These are phyloP conservation scores for Encarsia formosa DNA, from an alignment of 2,888 invertebrate genomes.

Conservation along the genomic window DNA sequence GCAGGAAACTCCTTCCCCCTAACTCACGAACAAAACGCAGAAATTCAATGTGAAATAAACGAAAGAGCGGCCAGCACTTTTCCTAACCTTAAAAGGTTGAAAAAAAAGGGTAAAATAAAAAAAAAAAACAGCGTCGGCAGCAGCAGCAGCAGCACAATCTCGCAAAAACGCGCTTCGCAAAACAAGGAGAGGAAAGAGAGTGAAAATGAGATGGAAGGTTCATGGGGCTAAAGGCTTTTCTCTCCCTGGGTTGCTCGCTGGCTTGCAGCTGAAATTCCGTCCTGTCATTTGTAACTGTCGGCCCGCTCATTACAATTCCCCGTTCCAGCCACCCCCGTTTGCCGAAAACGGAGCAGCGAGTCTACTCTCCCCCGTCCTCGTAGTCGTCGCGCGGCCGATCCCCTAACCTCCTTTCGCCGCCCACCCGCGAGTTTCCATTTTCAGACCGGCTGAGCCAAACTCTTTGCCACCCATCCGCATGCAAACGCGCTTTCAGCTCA, in stretches of 20 bases:
- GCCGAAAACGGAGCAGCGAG: conserved; percentile 16
- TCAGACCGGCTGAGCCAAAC: conserved; percentile 13
- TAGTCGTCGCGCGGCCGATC: conserved; percentile 22
- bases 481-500: conserved; percentile 24
- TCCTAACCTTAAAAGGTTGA: no score
- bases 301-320: conserved; percentile 53
- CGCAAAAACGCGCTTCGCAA: conserved; percentile 23
- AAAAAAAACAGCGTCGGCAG: conserved; percentile 7
- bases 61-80: conserved; percentile 1
- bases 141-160: conserved; percentile 18
- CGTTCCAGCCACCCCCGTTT: no score
- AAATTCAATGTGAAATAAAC: conserved; percentile 12
- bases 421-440: conserved; percentile 9
- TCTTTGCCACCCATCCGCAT: conserved; percentile 27
- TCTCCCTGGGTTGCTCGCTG: conserved; percentile 46
- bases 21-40: background rate
- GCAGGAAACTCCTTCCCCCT: background rate
- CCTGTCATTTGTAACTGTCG: conserved; percentile 53
- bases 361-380: conserved; percentile 31
- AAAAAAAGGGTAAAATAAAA: background rate
- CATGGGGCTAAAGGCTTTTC: background rate
- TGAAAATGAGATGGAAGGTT: conserved; percentile 26
- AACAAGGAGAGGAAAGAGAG: conserved; percentile 28
- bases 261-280: no score
- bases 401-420: conserved; percentile 24